A percentile compares a stretch with the other conserved stretches of the same genome.
Conservation (phyloP, 1,140 invertebrate species). For the Drosophila bocki region DNA sequence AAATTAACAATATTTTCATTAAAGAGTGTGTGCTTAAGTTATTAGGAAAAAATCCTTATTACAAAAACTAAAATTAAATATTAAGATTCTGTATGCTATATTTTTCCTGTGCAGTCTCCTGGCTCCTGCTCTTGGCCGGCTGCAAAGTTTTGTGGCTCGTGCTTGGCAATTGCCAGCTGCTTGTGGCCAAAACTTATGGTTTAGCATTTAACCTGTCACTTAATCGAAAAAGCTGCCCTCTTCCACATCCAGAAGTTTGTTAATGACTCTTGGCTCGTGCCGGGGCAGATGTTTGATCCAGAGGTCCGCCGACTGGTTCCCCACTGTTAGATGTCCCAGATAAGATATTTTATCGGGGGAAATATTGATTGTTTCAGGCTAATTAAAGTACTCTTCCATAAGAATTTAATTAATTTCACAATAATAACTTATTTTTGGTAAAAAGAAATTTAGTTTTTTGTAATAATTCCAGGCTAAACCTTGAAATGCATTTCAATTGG, state of each 20-base stretch:
- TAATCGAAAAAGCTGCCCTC: constrained; percentile 61
- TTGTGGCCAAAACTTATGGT: constrained; percentile 58
- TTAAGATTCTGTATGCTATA: too few relatives aligned
- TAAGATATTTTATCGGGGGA: constrained; percentile 1
- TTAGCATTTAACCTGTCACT: constrained; percentile 79
- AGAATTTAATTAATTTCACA: background rate
- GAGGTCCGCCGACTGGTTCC: background rate
- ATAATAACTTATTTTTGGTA: background rate
- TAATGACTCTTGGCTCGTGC: constrained; percentile 49
- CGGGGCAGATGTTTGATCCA: constrained; percentile 33
- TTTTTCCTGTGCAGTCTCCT: constrained; percentile 16
- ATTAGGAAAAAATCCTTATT: background rate
- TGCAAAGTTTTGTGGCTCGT: constrained; percentile 71
- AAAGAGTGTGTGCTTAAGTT: background rate
- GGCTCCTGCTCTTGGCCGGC: constrained; percentile 45
- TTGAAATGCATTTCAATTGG: constrained; percentile 2
- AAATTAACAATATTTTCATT: too few relatives aligned
- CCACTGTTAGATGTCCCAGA: constrained; percentile 44
- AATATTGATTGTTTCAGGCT: background rate
- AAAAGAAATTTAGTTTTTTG: background rate
- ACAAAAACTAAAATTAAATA: background rate
- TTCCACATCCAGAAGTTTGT: constrained; percentile 44
- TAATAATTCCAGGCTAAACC: background rate
- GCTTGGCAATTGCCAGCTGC: constrained; percentile 57
- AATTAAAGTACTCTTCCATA: background rate